Evolutionary conservation across 2,888 invertebrate genomes (phyloP).

Genomic region (Amblyteles armatorius): DNA sequence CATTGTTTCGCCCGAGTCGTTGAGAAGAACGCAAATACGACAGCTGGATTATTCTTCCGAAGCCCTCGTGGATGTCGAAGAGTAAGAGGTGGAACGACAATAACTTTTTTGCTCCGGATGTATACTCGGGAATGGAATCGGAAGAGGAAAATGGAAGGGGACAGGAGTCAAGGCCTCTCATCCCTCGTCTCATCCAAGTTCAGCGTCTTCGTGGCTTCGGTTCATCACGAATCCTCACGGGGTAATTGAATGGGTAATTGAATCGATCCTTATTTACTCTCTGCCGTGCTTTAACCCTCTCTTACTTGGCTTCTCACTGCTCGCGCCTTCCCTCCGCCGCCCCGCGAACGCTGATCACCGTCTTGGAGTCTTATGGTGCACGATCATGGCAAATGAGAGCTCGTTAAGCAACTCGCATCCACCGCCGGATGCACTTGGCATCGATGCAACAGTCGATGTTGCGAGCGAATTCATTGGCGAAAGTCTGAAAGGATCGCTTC

Average conservation of each 20-base stretch:
- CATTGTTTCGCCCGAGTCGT: no score
- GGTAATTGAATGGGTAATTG: constrained; percentile 81
- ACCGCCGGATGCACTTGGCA: constrained; percentile 50
- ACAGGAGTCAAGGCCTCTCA: constrained; percentile 47
- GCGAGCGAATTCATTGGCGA: constrained; percentile 51
- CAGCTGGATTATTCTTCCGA: background rate
- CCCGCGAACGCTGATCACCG: constrained; percentile 51
- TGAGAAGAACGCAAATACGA: background rate
- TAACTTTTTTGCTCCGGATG: constrained; percentile 30
- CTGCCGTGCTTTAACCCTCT: constrained; percentile 51
- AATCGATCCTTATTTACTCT: constrained; percentile 78
- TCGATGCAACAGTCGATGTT: constrained; percentile 50
- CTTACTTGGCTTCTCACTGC: constrained; percentile 37
- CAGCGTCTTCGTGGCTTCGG: constrained; percentile 69
- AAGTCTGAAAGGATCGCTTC: constrained; percentile 9
- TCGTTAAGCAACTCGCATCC: constrained; percentile 71
- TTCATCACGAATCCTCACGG: constrained; percentile 71
- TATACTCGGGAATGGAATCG: constrained; percentile 51
- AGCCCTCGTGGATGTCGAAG: background rate
- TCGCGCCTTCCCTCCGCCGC: constrained; percentile 10
- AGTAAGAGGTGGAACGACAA: constrained; percentile 36
- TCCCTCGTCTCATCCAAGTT: constrained; percentile 66
- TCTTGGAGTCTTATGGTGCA: constrained; percentile 76
- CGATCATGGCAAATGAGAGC: constrained; percentile 79
- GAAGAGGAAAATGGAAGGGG: constrained; percentile 27